Conservation (phyloP, 2,888 invertebrate species). For the Nasonia oneida region DNA sequence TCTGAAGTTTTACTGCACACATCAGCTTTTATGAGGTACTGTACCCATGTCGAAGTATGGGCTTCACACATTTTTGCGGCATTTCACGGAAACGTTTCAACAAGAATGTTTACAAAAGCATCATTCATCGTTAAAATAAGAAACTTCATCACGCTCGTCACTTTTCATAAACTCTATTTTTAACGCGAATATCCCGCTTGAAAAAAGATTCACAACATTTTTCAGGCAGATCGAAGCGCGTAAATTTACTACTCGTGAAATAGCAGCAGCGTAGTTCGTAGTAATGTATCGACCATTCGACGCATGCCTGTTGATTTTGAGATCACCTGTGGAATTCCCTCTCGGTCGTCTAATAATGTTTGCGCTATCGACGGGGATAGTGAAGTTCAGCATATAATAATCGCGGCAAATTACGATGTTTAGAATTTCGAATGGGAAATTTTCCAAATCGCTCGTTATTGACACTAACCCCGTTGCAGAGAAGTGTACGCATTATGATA, state of each 20-base stretch:
- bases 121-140: conserved; percentile 1
- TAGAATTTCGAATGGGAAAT: neutral
- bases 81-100: neutral
- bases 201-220: neutral
- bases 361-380: neutral
- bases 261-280: neutral
- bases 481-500: too few species aligned
- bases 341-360: neutral
- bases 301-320: neutral
- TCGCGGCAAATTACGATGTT: too few species aligned
- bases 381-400: too few species aligned
- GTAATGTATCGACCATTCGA: neutral
- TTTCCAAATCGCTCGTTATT: neutral
- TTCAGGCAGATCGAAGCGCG: neutral
- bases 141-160: neutral
- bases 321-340: neutral
- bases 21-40: too few species aligned
- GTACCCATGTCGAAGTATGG: too few species aligned
- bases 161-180: neutral
- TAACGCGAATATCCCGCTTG: neutral
- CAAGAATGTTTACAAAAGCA: neutral
- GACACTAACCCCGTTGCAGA: too few species aligned
- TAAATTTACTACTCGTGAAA: neutral
- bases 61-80: neutral
- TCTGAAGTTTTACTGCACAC: too few species aligned